Evolutionary conservation across 2,888 invertebrate species (phyloP), one percentile per base, ranked within the genome.

Genomic region (Aromia moschata): DNA sequence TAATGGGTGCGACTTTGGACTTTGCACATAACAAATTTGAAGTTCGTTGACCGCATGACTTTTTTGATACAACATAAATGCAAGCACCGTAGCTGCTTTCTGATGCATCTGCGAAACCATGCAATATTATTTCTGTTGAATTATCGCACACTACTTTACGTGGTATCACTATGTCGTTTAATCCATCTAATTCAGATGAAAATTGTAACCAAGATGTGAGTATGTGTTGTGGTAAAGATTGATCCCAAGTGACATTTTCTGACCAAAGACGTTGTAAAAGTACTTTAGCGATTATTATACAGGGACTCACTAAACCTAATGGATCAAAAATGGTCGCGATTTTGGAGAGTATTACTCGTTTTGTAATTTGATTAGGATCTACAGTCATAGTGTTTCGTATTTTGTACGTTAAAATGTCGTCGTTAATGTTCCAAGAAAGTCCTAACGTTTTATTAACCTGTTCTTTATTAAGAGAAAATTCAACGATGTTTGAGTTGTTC

Each of bases 231-330:
- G 64, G 56, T 14, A 64, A 15, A 10, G 36, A 10, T 15, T 62
- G 49, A 53, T 64, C 58, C 64, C 64, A 64, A 18, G 20, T 11
- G 10, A 61, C 31, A 2, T 62, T 61, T 59, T 59, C 53, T 14
- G 41, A 11, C 64, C 60, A 61, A 7, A 41, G 15, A 9, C 9
- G 11, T 17, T 41, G 40, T 17, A 41, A 14, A 14, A 14, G 7
- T 41, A 41, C 11, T 16, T 52, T 40, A 11, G 37, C 31, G 16
- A 37, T 40, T 4, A 49, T 41, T 10, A 49, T 43, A 9, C 49
- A 49, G 5, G 47, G 56, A 51, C 20, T 25, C 5, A 41, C n/a
- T 15, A 40, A 15, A 5, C 49, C 56, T 43, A 47, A 12, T 11
- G 31, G 56, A 16, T 56, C 40, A 53, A 41, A 53, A 16, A 51